Conservation (phyloP, 2,888 invertebrate species). For the Polyommatus iphigenia region DNA sequence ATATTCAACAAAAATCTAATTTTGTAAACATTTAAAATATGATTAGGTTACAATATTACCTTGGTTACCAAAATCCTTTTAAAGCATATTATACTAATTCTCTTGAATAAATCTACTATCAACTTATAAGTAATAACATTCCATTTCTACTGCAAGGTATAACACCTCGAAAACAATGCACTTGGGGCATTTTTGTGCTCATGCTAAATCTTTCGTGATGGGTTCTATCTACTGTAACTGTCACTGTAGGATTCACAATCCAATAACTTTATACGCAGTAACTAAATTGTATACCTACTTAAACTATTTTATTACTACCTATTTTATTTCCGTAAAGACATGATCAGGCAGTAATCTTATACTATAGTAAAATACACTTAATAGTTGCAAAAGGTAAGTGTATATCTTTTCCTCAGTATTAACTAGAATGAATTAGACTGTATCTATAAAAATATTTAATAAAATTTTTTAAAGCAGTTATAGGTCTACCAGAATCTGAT, state of each 20-base stretch:
- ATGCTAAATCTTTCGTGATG: not conserved
- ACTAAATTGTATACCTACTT: not conserved
- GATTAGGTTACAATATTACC: not conserved
- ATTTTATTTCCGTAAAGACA: not conserved
- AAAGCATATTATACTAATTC: not conserved
- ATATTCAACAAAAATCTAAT: too few relatives aligned
- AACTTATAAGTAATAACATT: not conserved
- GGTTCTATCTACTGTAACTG: slow-evolving; percentile 6
- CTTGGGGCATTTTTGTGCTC: not conserved
- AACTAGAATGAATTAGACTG: too few relatives aligned
- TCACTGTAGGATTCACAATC: not conserved
- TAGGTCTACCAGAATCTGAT: too few relatives aligned
- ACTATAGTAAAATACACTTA: not conserved
- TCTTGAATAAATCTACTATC: not conserved
- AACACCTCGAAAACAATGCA: not conserved
- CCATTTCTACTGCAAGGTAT: not conserved
- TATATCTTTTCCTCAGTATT: not conserved
- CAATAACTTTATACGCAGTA: not conserved
- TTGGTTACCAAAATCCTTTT: not conserved
- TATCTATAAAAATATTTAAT: too few relatives aligned
- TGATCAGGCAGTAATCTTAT: not conserved
- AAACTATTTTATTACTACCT: not conserved
- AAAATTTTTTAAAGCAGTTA: too few relatives aligned
- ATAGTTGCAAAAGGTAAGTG: not conserved
- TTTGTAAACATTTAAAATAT: not conserved